These are phyloP conservation scores for Styela clava DNA, from an alignment of 23 tunicate genomes.

Conservation along the genomic window DNA sequence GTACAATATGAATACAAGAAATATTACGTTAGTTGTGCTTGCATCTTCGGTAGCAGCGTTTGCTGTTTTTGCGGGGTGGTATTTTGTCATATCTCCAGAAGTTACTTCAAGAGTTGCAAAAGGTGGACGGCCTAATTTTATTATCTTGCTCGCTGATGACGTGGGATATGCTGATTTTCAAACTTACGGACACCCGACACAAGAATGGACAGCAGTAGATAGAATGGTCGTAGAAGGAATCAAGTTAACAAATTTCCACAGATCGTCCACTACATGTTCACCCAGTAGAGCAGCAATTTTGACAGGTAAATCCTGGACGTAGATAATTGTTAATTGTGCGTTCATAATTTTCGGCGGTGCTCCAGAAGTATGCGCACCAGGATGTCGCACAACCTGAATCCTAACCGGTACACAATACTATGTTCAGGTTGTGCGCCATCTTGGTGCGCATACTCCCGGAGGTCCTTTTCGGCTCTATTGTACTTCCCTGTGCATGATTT, in stretches of 20 bases:
- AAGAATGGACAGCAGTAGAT: conserved; percentile 51
- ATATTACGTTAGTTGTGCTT: background rate
- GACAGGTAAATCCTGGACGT: conserved; percentile 42
- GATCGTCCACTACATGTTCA: conserved; percentile 42
- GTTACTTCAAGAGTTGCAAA: background rate
- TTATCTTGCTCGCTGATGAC: background rate
- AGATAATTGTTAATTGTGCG: no score
- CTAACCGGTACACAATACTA: no score
- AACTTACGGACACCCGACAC: conserved; percentile 64
- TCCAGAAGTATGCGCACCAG: no score
- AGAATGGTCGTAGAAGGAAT: conserved; percentile 50
- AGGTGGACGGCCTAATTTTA: background rate
- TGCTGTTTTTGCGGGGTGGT: background rate
- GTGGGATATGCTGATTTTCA: conserved; percentile 53
- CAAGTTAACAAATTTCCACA: conserved; percentile 55
- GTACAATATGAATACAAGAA: background rate
- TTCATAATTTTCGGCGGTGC: no score
- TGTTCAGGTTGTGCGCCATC: no score
- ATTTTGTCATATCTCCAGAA: background rate
- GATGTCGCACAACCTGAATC: no score
- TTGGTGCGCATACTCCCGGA: no score
- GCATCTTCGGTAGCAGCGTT: background rate
- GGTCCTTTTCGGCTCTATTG: no score
- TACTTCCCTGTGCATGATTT: no score
- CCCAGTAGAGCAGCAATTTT: conserved; percentile 65